Evolutionary conservation across 2,797 vertebrate species (phyloP).

Genomic region (Meriones psammophilus): DNA sequence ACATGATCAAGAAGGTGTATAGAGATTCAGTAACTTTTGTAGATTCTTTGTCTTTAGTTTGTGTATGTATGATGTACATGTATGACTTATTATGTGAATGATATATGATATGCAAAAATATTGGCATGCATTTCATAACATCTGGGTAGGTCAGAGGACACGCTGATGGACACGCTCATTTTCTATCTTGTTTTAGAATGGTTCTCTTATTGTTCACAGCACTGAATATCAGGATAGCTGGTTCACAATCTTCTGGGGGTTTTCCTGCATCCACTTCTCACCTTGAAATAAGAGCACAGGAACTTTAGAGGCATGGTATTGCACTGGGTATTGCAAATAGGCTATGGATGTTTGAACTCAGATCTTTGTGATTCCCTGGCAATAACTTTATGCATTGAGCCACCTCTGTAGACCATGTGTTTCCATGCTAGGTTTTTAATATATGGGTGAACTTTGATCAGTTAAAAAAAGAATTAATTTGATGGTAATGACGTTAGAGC

Average conservation of each 20-base stretch:
- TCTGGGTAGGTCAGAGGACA: background rate
- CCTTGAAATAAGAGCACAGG: background rate
- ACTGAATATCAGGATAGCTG: background rate
- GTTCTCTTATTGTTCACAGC: background rate
- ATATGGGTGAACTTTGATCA: background rate
- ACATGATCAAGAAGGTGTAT: background rate
- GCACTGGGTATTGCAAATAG: background rate
- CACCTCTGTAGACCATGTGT: background rate
- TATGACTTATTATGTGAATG: background rate
- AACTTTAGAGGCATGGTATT: background rate
- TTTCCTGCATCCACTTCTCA: background rate
- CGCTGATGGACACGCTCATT: background rate
- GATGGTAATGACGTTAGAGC: background rate
- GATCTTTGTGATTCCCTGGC: background rate
- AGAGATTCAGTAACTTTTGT: background rate
- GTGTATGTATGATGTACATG: background rate
- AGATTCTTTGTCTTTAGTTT: background rate
- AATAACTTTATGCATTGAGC: background rate
- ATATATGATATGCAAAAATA: background rate
- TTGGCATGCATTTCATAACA: background rate
- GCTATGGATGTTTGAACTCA: background rate
- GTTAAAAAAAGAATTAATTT: constrained; percentile 1
- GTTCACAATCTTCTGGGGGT: background rate
- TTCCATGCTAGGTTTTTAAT: background rate
- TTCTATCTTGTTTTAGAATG: background rate